Base-by-base conservation (phyloP, 2,888 invertebrate genomes). In the Acleris sparsana region DNA sequence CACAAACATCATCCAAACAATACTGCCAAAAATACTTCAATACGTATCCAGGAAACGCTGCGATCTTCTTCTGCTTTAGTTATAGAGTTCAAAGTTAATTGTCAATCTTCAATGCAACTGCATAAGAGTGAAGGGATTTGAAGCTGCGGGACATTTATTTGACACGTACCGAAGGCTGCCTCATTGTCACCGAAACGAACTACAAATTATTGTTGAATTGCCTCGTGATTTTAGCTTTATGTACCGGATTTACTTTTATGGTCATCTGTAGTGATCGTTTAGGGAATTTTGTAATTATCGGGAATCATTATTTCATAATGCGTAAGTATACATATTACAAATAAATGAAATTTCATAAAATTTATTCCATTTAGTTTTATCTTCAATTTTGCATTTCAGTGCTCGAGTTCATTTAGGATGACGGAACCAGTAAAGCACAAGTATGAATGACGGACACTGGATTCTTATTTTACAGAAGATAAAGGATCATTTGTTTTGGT, bases 121-220 rank as follows among this genome's bases (percentile, higher is more conserved):
- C 33, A 39, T 62, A 59, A 9, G 39, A 55, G 49, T 7, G 67
- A 77, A 69, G 80, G 78, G 72, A 77, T 79, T 75, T 73, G 73
- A 80, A 80, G 80, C 82, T 85, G 78, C 82, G 79, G 86, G 85
- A 85, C 81, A 83, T 84, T 81, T 82, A 86, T 88, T 90, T 84
- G 88, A 87, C 88, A 86, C 86, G 87, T 83, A 83, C 85, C 83
- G 84, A 86, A 80, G 69, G 83, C 80, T 71, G 74, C 74, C 71
- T 69, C 73, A 72, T 80, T 80, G 75, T 81, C 70, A 71, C 72
- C 67, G 78, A 74, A 80, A 84, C 73, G 76, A 72, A 73, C 69
- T 69, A 70, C 71, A 78, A 80, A 80, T 80, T 77, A 73, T 73
- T 74, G 75, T 73, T 76, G 79, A 78, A 76, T 72, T 62, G 62